These are phyloP conservation scores for Yponomeuta evonymella DNA, from an alignment of 2,888 invertebrate genomes.

Conservation along the genomic window DNA sequence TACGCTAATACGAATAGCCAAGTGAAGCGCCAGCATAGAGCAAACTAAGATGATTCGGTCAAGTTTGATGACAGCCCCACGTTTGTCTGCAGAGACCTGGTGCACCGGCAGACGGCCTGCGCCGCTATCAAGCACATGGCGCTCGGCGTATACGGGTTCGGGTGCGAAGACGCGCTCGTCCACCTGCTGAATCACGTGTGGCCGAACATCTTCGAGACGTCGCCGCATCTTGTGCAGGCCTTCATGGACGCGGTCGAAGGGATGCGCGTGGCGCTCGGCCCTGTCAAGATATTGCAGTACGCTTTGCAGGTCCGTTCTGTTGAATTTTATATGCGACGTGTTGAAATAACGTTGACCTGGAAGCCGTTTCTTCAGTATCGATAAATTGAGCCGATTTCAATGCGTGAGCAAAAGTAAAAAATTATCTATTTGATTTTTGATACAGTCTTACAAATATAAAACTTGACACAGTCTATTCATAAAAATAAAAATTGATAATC, in stretches of 20 bases:
- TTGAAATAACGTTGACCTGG: too few relatives aligned
- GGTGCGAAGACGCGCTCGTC: conserved; percentile 97
- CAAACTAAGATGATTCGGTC: too few relatives aligned
- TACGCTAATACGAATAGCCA: too few relatives aligned
- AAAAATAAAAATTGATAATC: too few relatives aligned
- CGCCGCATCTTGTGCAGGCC: conserved; percentile 99
- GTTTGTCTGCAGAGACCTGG: conserved; percentile 84
- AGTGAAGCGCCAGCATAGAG: too few relatives aligned
- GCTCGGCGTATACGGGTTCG: conserved; percentile 98
- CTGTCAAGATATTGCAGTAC: conserved; percentile 97
- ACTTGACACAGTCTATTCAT: too few relatives aligned
- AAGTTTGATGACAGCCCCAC: too few relatives aligned
- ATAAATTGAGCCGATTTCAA: too few relatives aligned
- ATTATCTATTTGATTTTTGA: too few relatives aligned
- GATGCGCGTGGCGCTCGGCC: conserved; percentile 96
- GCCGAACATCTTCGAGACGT: conserved; percentile 99
- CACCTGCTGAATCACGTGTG: conserved; percentile 99
- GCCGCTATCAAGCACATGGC: conserved; percentile 99
- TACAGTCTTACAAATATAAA: too few relatives aligned
- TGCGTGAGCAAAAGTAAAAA: too few relatives aligned
- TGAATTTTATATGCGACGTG: background rate
- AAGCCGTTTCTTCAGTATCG: too few relatives aligned
- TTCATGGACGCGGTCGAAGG: conserved; percentile 99
- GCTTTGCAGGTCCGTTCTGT: conserved; percentile 85
- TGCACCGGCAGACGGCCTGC: conserved; percentile 99